A percentile compares a stretch with the other conserved stretches of the same genome.
These are phyloP conservation scores for Yoshiicerus persimilis DNA, from an alignment of 1,140 invertebrate genomes.

Conservation along the genomic window DNA sequence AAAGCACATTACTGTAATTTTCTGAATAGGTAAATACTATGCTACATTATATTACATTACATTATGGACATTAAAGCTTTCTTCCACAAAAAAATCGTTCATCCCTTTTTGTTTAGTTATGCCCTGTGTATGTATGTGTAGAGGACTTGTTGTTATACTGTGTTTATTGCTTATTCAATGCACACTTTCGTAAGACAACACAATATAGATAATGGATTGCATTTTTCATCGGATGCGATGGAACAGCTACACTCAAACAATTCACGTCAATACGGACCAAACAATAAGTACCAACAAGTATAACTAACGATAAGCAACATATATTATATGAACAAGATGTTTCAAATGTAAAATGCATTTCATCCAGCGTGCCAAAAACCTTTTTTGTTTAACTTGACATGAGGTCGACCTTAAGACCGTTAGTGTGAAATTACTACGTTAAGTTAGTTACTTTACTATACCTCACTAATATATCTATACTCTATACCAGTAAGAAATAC, in stretches of 20 bases:
- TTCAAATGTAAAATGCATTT: not conserved
- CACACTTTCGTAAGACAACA: not conserved
- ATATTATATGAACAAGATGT: not conserved
- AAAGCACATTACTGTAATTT: not conserved
- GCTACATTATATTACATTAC: not conserved
- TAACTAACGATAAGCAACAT: too few species aligned
- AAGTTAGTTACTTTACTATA: not conserved
- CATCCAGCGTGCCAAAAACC: not conserved
- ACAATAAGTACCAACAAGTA: too few species aligned
- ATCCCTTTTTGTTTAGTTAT: not conserved
- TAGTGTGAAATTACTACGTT: slow-evolving; percentile 14
- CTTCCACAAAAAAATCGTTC: not conserved
- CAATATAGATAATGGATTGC: not conserved
- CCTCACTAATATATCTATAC: too few species aligned
- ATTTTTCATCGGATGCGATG: not conserved
- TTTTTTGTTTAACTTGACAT: slow-evolving; percentile 9
- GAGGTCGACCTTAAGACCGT: slow-evolving; percentile 17
- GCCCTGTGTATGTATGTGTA: too few species aligned
- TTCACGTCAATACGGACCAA: not conserved
- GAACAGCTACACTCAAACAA: not conserved
- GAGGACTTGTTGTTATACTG: not conserved
- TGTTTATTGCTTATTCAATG: not conserved
- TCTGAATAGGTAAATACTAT: not conserved
- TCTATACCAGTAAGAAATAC: too few species aligned
- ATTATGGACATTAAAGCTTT: not conserved